Percentiles rank a stretch among this genome's conserved stretches.
Evolutionary conservation across 2,113 vertebrate genomes (phyloP).

Genomic region (Bubo bubo): DNA sequence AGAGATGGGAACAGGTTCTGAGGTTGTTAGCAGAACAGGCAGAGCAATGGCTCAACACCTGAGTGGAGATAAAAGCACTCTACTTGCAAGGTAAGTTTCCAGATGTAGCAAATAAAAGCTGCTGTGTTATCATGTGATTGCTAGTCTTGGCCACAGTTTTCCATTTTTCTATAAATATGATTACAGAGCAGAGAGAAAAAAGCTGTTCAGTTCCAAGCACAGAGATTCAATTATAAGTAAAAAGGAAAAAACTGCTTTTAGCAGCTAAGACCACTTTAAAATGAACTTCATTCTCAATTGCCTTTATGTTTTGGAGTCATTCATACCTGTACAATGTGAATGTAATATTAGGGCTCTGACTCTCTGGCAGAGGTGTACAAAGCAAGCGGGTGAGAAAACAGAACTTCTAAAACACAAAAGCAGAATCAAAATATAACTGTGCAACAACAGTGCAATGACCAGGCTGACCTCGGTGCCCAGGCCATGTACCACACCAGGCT

Average conservation of each 20-base stretch:
- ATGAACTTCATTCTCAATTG: neutral
- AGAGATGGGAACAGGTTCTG: slow-evolving; percentile 6
- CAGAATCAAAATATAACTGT: neutral
- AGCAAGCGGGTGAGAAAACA: neutral
- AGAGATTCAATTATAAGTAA: neutral
- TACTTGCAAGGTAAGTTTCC: slow-evolving; percentile 11
- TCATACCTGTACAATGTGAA: neutral
- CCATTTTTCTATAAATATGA: neutral
- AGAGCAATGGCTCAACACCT: slow-evolving; percentile 2
- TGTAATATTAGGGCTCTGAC: neutral
- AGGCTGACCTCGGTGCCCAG: neutral
- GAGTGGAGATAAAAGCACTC: neutral
- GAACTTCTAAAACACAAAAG: neutral
- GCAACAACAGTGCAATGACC: neutral
- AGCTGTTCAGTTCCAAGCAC: neutral
- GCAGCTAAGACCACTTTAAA: neutral
- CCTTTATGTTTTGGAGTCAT: neutral
- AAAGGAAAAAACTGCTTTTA: neutral
- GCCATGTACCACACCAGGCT: neutral
- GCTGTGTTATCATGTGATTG: neutral
- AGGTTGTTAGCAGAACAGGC: neutral
- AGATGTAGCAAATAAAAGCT: slow-evolving; percentile 6
- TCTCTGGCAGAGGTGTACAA: neutral
- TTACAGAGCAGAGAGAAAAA: neutral
- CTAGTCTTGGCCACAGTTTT: neutral